Percentiles rank a stretch among this genome's conserved stretches.
Conservation (phyloP, 1,140 invertebrate species). For the Lasaia peninsularis region DNA sequence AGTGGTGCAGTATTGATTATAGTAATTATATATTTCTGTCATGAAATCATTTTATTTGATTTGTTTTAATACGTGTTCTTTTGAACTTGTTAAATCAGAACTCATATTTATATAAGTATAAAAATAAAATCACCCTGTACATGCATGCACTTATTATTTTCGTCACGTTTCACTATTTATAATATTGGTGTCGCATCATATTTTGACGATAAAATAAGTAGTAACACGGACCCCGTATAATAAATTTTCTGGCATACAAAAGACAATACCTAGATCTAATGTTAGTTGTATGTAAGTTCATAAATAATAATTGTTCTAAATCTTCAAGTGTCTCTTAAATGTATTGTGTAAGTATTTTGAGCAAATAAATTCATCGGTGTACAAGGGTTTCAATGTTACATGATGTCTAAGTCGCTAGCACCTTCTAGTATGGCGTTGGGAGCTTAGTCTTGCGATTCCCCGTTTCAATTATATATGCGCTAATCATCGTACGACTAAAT, state of each 20-base stretch:
- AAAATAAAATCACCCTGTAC: constrained; percentile 17
- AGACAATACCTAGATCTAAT: constrained; percentile 77
- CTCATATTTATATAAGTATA: constrained; percentile 15
- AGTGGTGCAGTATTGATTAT: constrained; percentile 46
- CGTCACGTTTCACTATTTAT: constrained; percentile 28
- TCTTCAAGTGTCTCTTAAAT: constrained; percentile 72
- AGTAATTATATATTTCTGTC: constrained; percentile 27
- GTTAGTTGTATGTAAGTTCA: constrained; percentile 73
- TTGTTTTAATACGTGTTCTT: constrained; percentile 11
- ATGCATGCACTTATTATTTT: constrained; percentile 31
- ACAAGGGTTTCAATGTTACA: constrained; percentile 30
- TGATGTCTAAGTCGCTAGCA: background rate
- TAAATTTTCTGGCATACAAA: constrained; percentile 73
- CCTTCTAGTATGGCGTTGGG: background rate
- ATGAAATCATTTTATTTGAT: constrained; percentile 18
- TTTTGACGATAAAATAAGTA: constrained; percentile 26
- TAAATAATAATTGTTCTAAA: constrained; percentile 66
- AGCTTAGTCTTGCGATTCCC: background rate
- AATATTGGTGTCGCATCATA: constrained; percentile 50
- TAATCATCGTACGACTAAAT: too few relatives aligned
- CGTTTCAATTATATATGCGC: background rate
- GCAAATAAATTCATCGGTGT: constrained; percentile 58
- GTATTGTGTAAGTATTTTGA: constrained; percentile 59
- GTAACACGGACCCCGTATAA: constrained; percentile 53
- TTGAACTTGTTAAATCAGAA: background rate